phyloP scores from a whole-genome alignment of 1,140 invertebrate genomes.

The Heliconius hermathena region DNA sequence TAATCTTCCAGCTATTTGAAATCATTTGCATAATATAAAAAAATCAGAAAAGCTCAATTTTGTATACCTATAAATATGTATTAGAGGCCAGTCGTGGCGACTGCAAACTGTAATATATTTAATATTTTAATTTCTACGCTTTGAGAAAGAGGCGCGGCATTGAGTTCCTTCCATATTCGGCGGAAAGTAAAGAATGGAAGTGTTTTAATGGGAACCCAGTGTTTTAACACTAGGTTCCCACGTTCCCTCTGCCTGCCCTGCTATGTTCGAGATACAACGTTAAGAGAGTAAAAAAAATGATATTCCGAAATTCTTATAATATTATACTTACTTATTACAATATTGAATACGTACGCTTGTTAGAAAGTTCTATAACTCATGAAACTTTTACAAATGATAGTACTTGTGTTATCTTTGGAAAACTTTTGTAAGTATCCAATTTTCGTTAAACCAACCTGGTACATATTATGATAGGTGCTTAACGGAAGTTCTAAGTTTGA shows the following conservation, averaged over 20 bases:
- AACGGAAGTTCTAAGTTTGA: not conserved
- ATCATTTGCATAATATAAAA: too few relatives aligned
- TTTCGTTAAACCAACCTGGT: constrained; percentile 1
- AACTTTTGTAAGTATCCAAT: constrained; percentile 15
- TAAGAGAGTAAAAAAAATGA: not conserved
- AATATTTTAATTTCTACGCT: too few relatives aligned
- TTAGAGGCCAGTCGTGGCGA: too few relatives aligned
- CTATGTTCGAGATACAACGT: not conserved
- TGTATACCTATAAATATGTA: too few relatives aligned
- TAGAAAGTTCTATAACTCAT: constrained; percentile 5
- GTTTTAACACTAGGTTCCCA: not conserved
- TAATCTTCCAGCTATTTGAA: too few relatives aligned
- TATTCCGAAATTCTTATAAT: not conserved
- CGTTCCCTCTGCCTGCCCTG: not conserved
- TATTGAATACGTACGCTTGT: constrained; percentile 6
- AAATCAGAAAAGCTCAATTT: too few relatives aligned
- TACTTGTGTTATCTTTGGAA: constrained; percentile 3
- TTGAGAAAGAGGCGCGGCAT: not conserved
- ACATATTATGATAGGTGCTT: not conserved
- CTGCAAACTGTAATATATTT: too few relatives aligned
- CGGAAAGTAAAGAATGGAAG: too few relatives aligned
- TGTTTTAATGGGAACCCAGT: too few relatives aligned
- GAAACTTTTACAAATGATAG: constrained; percentile 12
- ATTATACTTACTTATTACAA: not conserved
- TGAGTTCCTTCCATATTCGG: not conserved